Evolutionary conservation across 2,797 vertebrate genomes (phyloP), one percentile per base, ranked within the genome.

Genomic region (Brachyalestes nurse): DNA sequence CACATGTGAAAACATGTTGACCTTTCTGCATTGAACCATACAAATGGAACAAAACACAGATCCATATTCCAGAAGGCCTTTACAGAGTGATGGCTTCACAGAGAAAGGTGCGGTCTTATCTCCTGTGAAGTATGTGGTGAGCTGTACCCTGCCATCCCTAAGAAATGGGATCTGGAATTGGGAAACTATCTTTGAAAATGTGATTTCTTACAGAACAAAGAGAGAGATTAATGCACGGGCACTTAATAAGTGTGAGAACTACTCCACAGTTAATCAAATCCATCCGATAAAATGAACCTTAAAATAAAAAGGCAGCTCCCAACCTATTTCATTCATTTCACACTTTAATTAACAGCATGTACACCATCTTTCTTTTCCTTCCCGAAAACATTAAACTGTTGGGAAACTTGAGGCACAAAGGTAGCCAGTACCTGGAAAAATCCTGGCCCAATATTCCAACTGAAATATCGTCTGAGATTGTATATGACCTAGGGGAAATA

Each of bases 221-320:
- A 84, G 83, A 80, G n/a, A 86, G 77, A 89, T 90, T 80, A 89
- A 86, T 58, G 64, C 81, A 65, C 58, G 5, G 81, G 88, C 61
- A 1, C 62, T 85, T 89, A 90, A 90, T 88, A 86, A 77, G 79
- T 82, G 81, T 89, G 86, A 89, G 89, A 92, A 91, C 42, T 75
- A 49, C 82, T 69, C 84, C 80, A 40, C 57, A 4, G 83, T 75
- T 86, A 85, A 91, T 75, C 85, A 23, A 84, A 88, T 77, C 58
- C 72, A 51, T 34, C 4, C 34, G 2, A 34, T 38, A 76, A 83
- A 87, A 81, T 83, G 62, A 87, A 83, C 84, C 74, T 42, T 61
- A 2, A 61, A 86, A 65, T 65, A 79, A 19, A 64, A 79, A 53
- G 77, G 75, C 81, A 72, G 79, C 79, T 74, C 79, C 79, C 67